Base-by-base conservation (phyloP, 2,888 invertebrate genomes). In the Tribolium freemani region DNA sequence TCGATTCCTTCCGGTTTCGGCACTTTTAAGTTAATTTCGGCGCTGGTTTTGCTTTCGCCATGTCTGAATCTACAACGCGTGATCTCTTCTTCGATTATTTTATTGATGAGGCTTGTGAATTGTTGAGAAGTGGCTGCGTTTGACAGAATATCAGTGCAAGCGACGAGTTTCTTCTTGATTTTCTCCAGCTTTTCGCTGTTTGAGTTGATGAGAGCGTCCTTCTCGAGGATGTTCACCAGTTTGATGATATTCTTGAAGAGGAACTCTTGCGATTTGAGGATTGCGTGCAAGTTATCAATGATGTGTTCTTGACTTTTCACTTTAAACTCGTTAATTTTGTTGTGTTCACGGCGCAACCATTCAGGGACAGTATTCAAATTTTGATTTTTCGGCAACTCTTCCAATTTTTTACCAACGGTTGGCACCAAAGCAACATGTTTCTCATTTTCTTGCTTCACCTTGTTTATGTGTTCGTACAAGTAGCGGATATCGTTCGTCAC, bases 181-280 rank as follows among this genome's bases (percentile, higher is more conserved):
- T 50, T 53, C 4, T 44, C 26, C 46, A 71, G 13, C n/a, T 64
- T 56, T 8, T 58, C 9, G 5, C 6, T 26, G 9, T 50, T 58
- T 6, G 10, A 2, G 0, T 11, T 53, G n/a, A 60, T 3, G 9
- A 11, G 6, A 1, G 44, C 48, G 10, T 61, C 21, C n/a, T 51
- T 45, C 21, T 72, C 68, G 8, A 68, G 31, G 4, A 68, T 21
- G 3, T 54, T 20, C 5, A 72, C 31, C 10, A 72, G 16, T 54
- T 56, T 60, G n/a, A 46, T 48, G 13, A 72, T 21, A 44, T 72
- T 72, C n/a, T 68, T 68, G 21, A 72, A 56, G 2, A 72, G 48
- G 16, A 46, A 50, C 26, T 72, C 72, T 56, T 72, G 68, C 8
- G 72, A 61, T 21, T 72, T 72, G 6, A 72, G 54, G 1, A 72